These are phyloP conservation scores for Noctua comes DNA, from an alignment of 2,888 invertebrate species.

Conservation along the genomic window DNA sequence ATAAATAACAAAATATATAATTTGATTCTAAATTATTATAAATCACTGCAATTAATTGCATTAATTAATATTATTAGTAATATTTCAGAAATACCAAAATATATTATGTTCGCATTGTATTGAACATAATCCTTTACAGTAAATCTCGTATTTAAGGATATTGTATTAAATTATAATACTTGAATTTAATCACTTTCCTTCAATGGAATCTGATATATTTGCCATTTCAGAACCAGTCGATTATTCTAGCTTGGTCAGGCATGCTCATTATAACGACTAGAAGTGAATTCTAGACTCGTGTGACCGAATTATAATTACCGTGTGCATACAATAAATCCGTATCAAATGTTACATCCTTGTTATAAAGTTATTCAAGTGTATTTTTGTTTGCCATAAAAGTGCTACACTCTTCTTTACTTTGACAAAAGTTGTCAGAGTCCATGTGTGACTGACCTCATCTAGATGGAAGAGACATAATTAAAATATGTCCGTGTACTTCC, in stretches of 20 bases:
- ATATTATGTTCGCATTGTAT: no score
- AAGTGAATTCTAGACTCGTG: slow-evolving; percentile 43
- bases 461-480: no score
- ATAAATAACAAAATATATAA: no score
- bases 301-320: slow-evolving; percentile 12
- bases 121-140: not conserved
- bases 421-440: no score
- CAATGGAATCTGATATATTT: slow-evolving; percentile 28
- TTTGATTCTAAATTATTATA: no score
- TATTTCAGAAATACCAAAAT: no score
- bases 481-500: not conserved
- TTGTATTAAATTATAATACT: slow-evolving; percentile 6
- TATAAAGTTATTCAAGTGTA: not conserved
- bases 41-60: no score
- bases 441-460: not conserved
- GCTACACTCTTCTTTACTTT: not conserved
- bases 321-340: slow-evolving; percentile 3
- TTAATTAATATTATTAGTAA: no score
- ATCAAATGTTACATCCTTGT: slow-evolving; percentile 9
- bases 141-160: slow-evolving; percentile 1
- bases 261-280: slow-evolving; percentile 11
- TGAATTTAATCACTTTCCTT: slow-evolving; percentile 26
- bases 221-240: slow-evolving; percentile 28
- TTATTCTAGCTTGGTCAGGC: slow-evolving; percentile 3
- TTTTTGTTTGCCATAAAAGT: slow-evolving; percentile 6